Conservation (phyloP, 1,140 invertebrate genomes). For the Augochlora pura region DNA sequence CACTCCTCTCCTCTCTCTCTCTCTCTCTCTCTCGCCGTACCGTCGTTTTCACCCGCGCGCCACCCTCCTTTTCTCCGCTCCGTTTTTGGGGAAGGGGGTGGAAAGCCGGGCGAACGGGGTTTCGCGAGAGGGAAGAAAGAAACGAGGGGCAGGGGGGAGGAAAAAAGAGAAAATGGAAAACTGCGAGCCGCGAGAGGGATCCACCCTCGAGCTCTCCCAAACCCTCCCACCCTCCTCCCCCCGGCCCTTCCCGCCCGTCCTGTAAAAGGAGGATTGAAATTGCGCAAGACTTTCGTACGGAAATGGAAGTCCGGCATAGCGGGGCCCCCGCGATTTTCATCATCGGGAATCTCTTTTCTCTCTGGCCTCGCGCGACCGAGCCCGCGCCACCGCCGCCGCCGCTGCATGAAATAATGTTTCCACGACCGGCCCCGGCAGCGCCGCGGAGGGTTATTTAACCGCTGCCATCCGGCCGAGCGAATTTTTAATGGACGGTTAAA, state of each 20-base stretch:
- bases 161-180: neutral
- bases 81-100: constrained; percentile 25
- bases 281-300: constrained; percentile 44
- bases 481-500: constrained; percentile 37
- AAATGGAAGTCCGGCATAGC: constrained; percentile 45
- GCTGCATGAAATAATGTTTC: constrained; percentile 47
- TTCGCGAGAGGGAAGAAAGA: neutral
- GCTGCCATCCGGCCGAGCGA: constrained; percentile 18
- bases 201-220: neutral
- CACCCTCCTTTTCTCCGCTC: neutral
- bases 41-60: too few species aligned
- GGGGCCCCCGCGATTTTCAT: constrained; percentile 48
- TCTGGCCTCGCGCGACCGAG: neutral
- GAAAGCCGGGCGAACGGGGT: constrained; percentile 19
- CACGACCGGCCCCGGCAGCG: neutral
- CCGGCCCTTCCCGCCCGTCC: neutral
- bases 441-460: constrained; percentile 32
- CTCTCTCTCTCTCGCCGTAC: too few species aligned
- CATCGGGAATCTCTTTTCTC: constrained; percentile 21
- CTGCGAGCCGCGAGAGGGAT: constrained; percentile 2
- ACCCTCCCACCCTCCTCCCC: too few species aligned
- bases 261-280: constrained; percentile 49
- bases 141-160: too few species aligned
- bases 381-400: too few species aligned
- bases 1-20: neutral